These are phyloP conservation scores for Oligia fasciuncula DNA, from an alignment of 2,888 invertebrate genomes.

Conservation along the genomic window DNA sequence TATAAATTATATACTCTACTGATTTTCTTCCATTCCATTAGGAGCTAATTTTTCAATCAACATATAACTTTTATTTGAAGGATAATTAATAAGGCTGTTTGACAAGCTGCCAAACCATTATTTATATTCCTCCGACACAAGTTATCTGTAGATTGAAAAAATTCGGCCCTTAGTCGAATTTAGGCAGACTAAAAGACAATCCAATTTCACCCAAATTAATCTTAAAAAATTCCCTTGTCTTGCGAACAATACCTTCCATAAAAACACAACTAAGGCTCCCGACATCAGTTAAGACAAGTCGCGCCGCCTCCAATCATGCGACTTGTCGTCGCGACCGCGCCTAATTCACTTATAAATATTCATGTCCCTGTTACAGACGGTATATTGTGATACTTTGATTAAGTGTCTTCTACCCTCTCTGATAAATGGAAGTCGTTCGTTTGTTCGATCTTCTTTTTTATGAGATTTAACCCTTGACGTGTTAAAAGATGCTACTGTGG, in stretches of 20 bases:
- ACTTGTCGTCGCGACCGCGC: constrained; percentile 75
- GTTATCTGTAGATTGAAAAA: no score
- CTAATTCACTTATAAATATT: constrained; percentile 88
- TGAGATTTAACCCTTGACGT: constrained; percentile 54
- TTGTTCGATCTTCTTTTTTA: constrained; percentile 52
- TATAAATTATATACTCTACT: no score
- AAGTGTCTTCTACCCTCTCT: constrained; percentile 83
- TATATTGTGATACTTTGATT: constrained; percentile 89
- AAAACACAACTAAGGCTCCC: constrained; percentile 64
- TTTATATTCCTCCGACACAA: no score
- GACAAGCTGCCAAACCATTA: no score
- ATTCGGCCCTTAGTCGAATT: background rate
- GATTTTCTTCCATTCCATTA: no score
- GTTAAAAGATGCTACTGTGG: constrained; percentile 70
- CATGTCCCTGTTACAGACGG: constrained; percentile 80
- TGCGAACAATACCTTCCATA: constrained; percentile 47
- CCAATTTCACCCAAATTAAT: constrained; percentile 30
- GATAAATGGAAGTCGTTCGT: constrained; percentile 78
- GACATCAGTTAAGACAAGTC: constrained; percentile 77
- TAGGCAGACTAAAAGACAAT: background rate
- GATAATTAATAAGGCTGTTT: no score
- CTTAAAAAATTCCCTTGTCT: constrained; percentile 34
- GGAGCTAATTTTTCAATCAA: no score
- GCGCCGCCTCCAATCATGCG: constrained; percentile 79
- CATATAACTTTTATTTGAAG: no score